Conservation (phyloP, 1,140 invertebrate species). For the Drosophila nikananu region DNA sequence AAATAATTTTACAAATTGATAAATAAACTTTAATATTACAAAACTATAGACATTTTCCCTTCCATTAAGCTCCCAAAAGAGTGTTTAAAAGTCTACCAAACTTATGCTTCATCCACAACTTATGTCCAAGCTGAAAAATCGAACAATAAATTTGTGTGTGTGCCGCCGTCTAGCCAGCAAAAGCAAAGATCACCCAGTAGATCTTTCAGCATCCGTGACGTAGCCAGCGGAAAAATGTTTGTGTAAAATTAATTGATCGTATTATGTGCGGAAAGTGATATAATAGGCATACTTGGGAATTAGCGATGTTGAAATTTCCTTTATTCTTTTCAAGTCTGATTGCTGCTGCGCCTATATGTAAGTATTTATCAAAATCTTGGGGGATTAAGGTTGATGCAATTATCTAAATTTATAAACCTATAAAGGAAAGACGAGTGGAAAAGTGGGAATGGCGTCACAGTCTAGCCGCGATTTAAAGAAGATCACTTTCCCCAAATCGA, state of each 20-base stretch:
- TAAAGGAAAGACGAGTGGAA: neutral
- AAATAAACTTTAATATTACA: neutral
- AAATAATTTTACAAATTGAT: neutral
- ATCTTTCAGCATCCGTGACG: slow-evolving; percentile 44
- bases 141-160: slow-evolving; percentile 39
- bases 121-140: slow-evolving; percentile 8
- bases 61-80: neutral
- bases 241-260: slow-evolving; percentile 76
- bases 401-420: slow-evolving; percentile 42
- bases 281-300: slow-evolving; percentile 50
- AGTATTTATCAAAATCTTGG: slow-evolving; percentile 42
- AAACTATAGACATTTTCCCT: neutral
- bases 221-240: slow-evolving; percentile 50
- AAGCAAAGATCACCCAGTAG: slow-evolving; percentile 4
- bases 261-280: slow-evolving; percentile 78
- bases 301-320: slow-evolving; percentile 67
- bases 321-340: slow-evolving; percentile 45
- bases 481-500: slow-evolving; percentile 26
- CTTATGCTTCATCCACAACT: neutral
- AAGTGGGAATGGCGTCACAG: slow-evolving; percentile 4
- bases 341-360: slow-evolving; percentile 7
- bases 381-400: slow-evolving; percentile 57
- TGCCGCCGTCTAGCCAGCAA: slow-evolving; percentile 22
- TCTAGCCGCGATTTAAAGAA: slow-evolving; percentile 5
- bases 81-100: slow-evolving; percentile 4